phyloP scores from a whole-genome alignment of 53 echinoderm and acorn worm genomes.

The Henricia sp. region DNA sequence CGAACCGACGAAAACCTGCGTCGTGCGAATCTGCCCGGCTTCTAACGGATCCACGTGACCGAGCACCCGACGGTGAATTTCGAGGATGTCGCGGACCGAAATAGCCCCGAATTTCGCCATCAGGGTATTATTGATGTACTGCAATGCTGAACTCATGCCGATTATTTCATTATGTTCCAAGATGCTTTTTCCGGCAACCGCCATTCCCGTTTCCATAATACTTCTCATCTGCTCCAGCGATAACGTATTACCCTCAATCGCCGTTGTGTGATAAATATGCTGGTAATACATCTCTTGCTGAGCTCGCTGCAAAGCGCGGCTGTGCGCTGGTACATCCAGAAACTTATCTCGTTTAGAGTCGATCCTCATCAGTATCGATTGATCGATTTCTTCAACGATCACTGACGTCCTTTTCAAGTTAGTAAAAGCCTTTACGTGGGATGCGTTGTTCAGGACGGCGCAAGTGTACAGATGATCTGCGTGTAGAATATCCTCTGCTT shows the following conservation, averaged over 20 bases:
- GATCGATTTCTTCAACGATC: constrained; percentile 85
- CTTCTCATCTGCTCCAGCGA: constrained; percentile 88
- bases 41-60: constrained; percentile 89
- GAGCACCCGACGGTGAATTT: constrained; percentile 88
- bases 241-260: constrained; percentile 96
- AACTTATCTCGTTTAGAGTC: constrained; percentile 75
- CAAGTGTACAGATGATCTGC: constrained; percentile 94
- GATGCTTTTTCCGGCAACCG: constrained; percentile 90
- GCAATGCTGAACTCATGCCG: constrained; percentile 80
- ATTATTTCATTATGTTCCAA: constrained; percentile 96
- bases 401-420: constrained; percentile 83
- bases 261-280: constrained; percentile 94
- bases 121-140: constrained; percentile 91
- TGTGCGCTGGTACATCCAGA: constrained; percentile 70
- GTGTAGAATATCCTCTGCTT: constrained; percentile 81
- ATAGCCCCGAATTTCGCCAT: constrained; percentile 80
- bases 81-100: constrained; percentile 79
- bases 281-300: constrained; percentile 90
- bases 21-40: constrained; percentile 83
- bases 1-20: constrained; percentile 92
- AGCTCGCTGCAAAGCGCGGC: constrained; percentile 80
- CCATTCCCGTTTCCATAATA: constrained; percentile 92
- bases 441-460: constrained; percentile 77
- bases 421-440: constrained; percentile 74
- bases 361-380: constrained; percentile 71